phyloP scores from a whole-genome alignment of 2,113 vertebrate genomes.

The Megatriorchis doriae region DNA sequence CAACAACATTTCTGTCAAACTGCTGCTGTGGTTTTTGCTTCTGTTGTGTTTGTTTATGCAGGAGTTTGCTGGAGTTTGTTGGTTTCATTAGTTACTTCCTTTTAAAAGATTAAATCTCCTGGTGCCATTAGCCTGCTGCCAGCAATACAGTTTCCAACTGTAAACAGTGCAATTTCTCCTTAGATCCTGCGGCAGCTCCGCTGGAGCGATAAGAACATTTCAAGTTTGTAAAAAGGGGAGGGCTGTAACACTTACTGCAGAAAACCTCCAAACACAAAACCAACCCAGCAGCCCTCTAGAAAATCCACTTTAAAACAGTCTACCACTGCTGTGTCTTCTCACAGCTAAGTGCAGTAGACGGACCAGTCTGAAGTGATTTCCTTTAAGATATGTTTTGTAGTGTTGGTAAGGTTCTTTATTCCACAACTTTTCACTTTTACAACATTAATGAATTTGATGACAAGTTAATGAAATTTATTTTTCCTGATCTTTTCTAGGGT shows the following conservation, averaged over 20 bases:
- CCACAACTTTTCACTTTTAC: not conserved
- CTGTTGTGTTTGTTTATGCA: conserved; percentile 44
- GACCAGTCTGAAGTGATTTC: not conserved
- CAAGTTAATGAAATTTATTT: not conserved
- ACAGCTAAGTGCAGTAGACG: not conserved
- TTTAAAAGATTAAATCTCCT: conserved; percentile 24
- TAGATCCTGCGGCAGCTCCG: not conserved
- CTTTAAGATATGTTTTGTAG: not conserved
- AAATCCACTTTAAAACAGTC: not conserved
- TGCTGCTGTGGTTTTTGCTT: conserved; percentile 39
- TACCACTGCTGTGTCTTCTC: not conserved
- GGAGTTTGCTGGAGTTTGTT: conserved; percentile 12
- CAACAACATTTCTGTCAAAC: not conserved
- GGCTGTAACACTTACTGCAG: not conserved
- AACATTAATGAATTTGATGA: not conserved
- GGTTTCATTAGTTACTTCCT: conserved; percentile 50
- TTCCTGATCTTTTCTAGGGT: not conserved
- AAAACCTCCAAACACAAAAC: not conserved
- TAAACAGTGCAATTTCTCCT: not conserved
- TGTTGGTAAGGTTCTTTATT: not conserved
- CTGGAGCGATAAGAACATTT: not conserved
- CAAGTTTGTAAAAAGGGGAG: not conserved
- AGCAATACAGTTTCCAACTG: not conserved
- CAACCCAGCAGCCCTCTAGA: not conserved
- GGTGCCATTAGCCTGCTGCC: not conserved